Base-by-base conservation (phyloP, 2,888 invertebrate species). In the Galeopsomyia nigrocyanea region DNA sequence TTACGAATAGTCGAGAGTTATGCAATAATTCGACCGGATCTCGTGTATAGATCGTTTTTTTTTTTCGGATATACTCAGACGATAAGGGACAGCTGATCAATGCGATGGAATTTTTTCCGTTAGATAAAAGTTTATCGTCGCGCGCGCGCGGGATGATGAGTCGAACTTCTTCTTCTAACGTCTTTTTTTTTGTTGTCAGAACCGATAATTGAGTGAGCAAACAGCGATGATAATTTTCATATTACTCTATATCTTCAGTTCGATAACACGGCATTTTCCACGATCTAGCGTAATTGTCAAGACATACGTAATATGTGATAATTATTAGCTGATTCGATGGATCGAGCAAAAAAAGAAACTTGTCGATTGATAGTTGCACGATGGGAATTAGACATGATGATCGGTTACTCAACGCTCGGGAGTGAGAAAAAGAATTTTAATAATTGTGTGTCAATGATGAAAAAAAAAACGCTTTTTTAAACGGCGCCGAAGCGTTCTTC, bases 71-170 rank as follows among this genome's bases (percentile, higher is more conserved):
- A 5, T 21, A 3, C 31, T 10, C 21, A 13, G 14, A 21, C 39
- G 68, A 61, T 53, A 68, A 53, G 21, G 39, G 39, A 22, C 39
- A 50, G 16, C 19, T 39, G 50, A 49, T 14, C 58, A 9, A 26
- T 17, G 2, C 47, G 19, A 55, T 62, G 55, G 61, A 55, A 62
- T 5, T 61, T 51, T 49, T 68, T 26, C 5, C 58, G n/a, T 26
- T 31, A 26, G 61, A 68, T 68, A 68, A 68, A 31, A 26, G 26
- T 10, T 47, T 22, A 47, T 68, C 46, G 47, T 60, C 22, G 17
- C 17, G 21, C 22, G 17, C 17, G 21, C 26, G 26, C 26, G 26
- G 26, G 26, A 26, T 26, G 5, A 26, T 26, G 19, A 47, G 13
- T 26, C 26, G 26, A 26, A 26, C 2, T 2, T 26, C 26, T 2